Conservation (phyloP, 2,888 invertebrate genomes). For the Alloplasta piceator region DNA sequence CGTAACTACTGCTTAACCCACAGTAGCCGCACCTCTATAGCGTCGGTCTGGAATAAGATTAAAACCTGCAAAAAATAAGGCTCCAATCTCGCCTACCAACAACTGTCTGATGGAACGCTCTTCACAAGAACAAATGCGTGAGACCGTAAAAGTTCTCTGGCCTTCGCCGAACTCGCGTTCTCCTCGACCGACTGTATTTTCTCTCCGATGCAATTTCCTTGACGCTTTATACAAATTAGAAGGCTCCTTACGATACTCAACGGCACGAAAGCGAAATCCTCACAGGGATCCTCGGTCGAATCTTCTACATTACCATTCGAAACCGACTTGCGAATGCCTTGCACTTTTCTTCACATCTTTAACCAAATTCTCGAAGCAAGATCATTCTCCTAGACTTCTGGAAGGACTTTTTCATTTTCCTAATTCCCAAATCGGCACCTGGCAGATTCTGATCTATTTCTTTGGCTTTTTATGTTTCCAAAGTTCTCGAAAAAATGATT, state of each 20-base stretch:
- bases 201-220: not conserved
- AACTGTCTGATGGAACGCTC: not conserved
- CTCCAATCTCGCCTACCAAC: not conserved
- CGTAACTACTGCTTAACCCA: not conserved
- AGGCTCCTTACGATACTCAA: not conserved
- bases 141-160: not conserved
- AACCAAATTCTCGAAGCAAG: conserved; percentile 10
- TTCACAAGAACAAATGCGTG: not conserved
- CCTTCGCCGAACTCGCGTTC: not conserved
- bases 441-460: conserved; percentile 24
- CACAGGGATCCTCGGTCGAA: not conserved
- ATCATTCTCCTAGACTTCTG: conserved; percentile 17
- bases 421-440: conserved; percentile 15
- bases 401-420: conserved; percentile 23
- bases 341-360: not conserved
- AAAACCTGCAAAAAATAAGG: conserved; percentile 13
- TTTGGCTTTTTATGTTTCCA: conserved; percentile 17
- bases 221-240: not conserved
- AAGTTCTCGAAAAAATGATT: conserved; percentile 18
- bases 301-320: not conserved
- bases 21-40: not conserved
- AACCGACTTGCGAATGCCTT: not conserved
- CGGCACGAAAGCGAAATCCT: not conserved
- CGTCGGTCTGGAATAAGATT: conserved; percentile 3
- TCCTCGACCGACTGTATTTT: not conserved